Percentiles rank a stretch among this genome's conserved stretches.
Conservation (phyloP, 2,888 invertebrate genomes). For the Chamaedrilus cognettii region DNA sequence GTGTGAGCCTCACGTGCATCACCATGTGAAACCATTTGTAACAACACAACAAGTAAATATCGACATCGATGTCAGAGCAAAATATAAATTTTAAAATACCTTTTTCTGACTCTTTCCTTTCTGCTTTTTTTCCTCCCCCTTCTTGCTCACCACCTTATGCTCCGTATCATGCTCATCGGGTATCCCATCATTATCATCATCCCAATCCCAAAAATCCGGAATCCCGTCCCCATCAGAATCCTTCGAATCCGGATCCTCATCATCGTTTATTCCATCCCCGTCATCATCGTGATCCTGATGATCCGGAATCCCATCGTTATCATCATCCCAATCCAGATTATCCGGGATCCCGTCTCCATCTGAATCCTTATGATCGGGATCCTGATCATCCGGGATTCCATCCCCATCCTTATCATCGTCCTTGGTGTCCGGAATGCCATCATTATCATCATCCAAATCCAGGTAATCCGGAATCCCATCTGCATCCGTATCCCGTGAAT, state of each 20-base stretch:
- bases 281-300: constrained; percentile 16
- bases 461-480: constrained; percentile 30
- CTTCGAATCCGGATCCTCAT: too few relatives aligned
- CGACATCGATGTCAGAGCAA: too few relatives aligned
- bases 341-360: constrained; percentile 30
- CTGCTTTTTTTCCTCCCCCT: too few relatives aligned
- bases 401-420: constrained; percentile 21
- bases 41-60: too few relatives aligned
- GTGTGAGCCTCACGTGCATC: too few relatives aligned
- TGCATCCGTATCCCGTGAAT: constrained; percentile 22
- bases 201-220: constrained; percentile 22
- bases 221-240: too few relatives aligned
- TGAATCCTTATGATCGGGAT: too few relatives aligned
- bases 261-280: too few relatives aligned
- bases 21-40: too few relatives aligned
- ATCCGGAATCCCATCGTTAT: constrained; percentile 32
- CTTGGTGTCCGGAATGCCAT: constrained; percentile 27
- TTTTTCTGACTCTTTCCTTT: too few relatives aligned
- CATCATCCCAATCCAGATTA: constrained; percentile 24
- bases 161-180: constrained; percentile 22
- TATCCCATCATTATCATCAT: constrained; percentile 31
- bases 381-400: too few relatives aligned
- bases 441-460: constrained; percentile 18
- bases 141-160: not conserved
- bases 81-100: too few relatives aligned